Conservation (phyloP, 30 jellyfish, hydroid and myxozoan genomes). For the Catostylus mosaicus region DNA sequence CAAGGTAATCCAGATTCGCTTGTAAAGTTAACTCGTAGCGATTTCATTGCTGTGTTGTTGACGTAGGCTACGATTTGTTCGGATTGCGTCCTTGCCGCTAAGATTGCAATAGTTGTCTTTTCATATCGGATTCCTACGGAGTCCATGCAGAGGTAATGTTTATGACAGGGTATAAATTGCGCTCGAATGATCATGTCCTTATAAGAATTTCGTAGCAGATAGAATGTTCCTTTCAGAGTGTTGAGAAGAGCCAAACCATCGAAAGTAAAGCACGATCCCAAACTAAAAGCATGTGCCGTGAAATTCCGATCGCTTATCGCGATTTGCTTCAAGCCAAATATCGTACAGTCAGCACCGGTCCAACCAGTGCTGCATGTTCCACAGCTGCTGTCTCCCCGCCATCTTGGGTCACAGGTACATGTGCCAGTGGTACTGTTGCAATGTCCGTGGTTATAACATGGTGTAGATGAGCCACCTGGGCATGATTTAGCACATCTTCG, state of each 20-base stretch:
- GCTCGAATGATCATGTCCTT: constrained; percentile 25
- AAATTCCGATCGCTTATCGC: not conserved
- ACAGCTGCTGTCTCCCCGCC: constrained; percentile 60
- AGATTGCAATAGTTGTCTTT: not conserved
- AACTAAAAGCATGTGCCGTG: constrained; percentile 48
- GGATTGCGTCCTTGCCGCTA: constrained; percentile 29
- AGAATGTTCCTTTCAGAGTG: constrained; percentile 12
- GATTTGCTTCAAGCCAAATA: constrained; percentile 4
- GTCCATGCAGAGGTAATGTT: constrained; percentile 39
- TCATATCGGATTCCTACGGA: constrained; percentile 24
- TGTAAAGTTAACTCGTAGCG: not conserved
- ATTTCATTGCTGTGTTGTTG: constrained; percentile 18
- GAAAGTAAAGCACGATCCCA: constrained; percentile 39
- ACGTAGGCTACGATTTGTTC: constrained; percentile 4
- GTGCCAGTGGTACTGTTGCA: constrained; percentile 46
- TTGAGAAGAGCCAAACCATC: constrained; percentile 41
- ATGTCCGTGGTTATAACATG: constrained; percentile 54
- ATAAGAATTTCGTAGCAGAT: constrained; percentile 3
- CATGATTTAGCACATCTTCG: constrained; percentile 28
- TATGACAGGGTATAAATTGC: constrained; percentile 16
- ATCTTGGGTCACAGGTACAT: constrained; percentile 69
- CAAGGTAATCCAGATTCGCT: not conserved
- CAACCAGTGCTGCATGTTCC: constrained; percentile 42
- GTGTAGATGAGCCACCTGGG: constrained; percentile 65
- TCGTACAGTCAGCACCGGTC: constrained; percentile 68